These are phyloP conservation scores for Augochlorella aurata DNA, from an alignment of 2,888 invertebrate species.

Conservation along the genomic window DNA sequence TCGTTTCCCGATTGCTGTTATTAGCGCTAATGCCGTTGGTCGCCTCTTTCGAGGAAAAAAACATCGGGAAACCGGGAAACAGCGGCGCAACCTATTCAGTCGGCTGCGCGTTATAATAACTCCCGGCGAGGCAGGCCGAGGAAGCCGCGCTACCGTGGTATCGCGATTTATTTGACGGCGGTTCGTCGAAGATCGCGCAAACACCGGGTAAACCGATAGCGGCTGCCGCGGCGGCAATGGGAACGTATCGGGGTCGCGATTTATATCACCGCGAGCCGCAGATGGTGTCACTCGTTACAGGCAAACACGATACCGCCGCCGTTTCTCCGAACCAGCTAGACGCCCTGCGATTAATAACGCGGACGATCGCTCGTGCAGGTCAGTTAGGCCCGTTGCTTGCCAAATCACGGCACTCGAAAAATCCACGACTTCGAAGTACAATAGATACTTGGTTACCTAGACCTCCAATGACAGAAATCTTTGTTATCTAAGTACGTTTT, in stretches of 20 bases:
- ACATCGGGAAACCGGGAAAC: background rate
- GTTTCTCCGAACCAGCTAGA: conserved; percentile 32
- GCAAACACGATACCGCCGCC: conserved; percentile 40
- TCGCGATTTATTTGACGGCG: conserved; percentile 32
- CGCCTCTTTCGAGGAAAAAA: background rate
- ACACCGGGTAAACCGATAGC: conserved; percentile 27
- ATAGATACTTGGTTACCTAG: too few species aligned
- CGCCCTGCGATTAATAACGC: conserved; percentile 49
- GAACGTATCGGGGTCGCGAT: conserved; percentile 34
- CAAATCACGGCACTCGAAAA: too few species aligned
- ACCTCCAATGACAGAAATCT: too few species aligned
- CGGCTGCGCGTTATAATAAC: background rate
- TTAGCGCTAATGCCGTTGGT: background rate
- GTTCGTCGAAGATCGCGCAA: conserved; percentile 23
- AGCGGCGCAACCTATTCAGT: background rate
- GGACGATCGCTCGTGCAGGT: background rate
- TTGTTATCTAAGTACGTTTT: too few species aligned
- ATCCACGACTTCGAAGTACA: too few species aligned
- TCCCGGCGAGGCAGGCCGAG: background rate
- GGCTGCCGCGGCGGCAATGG: background rate
- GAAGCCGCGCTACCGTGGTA: conserved; percentile 9
- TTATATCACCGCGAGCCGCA: conserved; percentile 44
- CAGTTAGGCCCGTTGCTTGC: too few species aligned
- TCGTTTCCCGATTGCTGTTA: background rate
- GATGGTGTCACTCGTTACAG: conserved; percentile 58